Evolutionary conservation across 2,113 vertebrate genomes (phyloP).

Genomic region (Colistium nudipinnis): DNA sequence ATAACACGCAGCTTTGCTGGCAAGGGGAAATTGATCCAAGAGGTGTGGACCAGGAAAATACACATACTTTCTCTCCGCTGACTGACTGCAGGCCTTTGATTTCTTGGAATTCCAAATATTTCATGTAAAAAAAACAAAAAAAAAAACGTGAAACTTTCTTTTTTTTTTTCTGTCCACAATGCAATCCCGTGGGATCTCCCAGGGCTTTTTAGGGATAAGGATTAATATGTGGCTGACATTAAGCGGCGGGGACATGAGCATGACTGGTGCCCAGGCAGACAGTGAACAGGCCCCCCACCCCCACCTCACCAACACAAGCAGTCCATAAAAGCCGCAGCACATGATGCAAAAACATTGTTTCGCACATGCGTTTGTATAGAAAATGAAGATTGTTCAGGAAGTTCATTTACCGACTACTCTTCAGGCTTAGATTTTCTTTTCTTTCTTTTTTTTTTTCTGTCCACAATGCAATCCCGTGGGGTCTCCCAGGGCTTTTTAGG

Average conservation of each 20-base stretch:
- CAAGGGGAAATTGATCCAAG: constrained; percentile 48
- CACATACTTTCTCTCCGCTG: constrained; percentile 24
- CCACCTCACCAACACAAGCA: constrained; percentile 13
- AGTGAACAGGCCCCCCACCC: neutral
- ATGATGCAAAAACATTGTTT: too few species aligned
- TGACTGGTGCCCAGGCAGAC: constrained; percentile 35
- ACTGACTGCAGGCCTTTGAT: constrained; percentile 14
- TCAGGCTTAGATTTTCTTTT: neutral
- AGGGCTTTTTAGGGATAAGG: constrained; percentile 8
- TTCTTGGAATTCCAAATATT: constrained; percentile 35
- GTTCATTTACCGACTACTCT: too few species aligned
- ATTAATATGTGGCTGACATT: constrained; percentile 26
- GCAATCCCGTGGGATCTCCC: neutral
- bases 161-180: too few species aligned
- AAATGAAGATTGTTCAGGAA: too few species aligned
- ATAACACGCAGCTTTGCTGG: constrained; percentile 5
- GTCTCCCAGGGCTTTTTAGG: constrained; percentile 2
- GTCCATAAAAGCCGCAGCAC: constrained; percentile 60
- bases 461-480: neutral
- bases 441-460: too few species aligned
- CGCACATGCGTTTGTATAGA: too few species aligned
- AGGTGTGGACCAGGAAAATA: constrained; percentile 58
- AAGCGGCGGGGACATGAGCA: constrained; percentile 19
- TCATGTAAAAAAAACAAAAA: neutral
- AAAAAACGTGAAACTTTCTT: neutral